Evolutionary conservation across 2,113 vertebrate species (phyloP).

Genomic region (Calcarius ornatus): DNA sequence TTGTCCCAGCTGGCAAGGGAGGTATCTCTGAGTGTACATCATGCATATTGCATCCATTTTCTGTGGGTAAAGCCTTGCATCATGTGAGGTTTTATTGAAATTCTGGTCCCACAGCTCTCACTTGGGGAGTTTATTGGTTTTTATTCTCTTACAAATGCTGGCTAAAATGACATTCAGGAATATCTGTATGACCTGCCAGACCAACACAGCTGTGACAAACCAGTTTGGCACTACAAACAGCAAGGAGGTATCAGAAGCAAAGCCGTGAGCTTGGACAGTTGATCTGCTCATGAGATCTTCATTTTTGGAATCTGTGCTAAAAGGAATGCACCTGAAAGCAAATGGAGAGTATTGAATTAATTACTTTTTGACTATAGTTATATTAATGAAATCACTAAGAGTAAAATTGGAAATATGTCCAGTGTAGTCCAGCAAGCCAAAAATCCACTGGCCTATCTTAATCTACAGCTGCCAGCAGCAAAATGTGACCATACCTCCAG

Average conservation of each 20-base stretch:
- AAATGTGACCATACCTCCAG: background rate
- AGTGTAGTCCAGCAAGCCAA: background rate
- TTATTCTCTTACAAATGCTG: background rate
- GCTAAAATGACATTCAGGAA: background rate
- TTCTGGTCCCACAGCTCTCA: background rate
- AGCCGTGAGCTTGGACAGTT: background rate
- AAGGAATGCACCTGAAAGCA: background rate
- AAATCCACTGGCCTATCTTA: background rate
- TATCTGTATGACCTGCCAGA: background rate
- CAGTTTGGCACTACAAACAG: background rate
- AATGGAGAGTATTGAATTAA: background rate
- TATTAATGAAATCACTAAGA: background rate
- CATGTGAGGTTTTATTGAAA: background rate
- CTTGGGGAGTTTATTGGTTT: background rate
- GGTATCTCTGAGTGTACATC: background rate
- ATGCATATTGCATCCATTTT: background rate
- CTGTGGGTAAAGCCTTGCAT: background rate
- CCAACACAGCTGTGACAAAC: background rate
- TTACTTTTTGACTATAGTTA: background rate
- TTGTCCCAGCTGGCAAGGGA: background rate
- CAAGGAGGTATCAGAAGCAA: background rate
- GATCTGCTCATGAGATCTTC: background rate
- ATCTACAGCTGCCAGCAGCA: background rate
- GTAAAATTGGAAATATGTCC: background rate
- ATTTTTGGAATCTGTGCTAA: background rate